Conservation (phyloP, 2,888 invertebrate species). For the Cartodere bifasciata region DNA sequence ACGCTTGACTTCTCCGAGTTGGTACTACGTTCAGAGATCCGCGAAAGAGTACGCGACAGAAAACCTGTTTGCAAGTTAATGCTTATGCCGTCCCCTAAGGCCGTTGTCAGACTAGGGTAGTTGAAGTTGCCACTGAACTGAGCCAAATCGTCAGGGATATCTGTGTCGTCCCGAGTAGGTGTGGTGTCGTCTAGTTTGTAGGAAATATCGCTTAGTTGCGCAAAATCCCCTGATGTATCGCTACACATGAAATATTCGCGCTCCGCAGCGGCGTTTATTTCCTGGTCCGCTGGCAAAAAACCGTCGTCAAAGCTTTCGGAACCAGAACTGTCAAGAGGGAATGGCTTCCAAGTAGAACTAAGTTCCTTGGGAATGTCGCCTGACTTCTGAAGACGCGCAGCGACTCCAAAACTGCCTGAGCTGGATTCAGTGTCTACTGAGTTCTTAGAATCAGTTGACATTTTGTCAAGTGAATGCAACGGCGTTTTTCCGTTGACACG, state of each 20-base stretch:
- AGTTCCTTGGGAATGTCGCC: slow-evolving; percentile 52
- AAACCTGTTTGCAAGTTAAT: slow-evolving; percentile 40
- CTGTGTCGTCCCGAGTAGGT: slow-evolving; percentile 48
- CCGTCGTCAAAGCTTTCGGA: slow-evolving; percentile 79
- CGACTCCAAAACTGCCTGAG: slow-evolving; percentile 60
- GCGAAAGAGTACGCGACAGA: slow-evolving; percentile 63
- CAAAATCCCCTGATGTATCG: slow-evolving; percentile 29
- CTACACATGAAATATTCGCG: slow-evolving; percentile 33
- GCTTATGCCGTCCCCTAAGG: slow-evolving; percentile 30
- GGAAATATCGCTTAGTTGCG: slow-evolving; percentile 26
- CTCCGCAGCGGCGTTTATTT: slow-evolving; percentile 32
- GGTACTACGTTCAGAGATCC: slow-evolving; percentile 80
- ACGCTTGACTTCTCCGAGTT: slow-evolving; percentile 80
- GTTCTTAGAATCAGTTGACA: slow-evolving; percentile 53
- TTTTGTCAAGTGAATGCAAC: slow-evolving; percentile 28
- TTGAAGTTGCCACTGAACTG: slow-evolving; percentile 61
- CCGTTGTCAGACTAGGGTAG: slow-evolving; percentile 49
- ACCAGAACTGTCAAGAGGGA: slow-evolving; percentile 73
- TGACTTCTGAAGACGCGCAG: slow-evolving; percentile 42
- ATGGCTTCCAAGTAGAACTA: slow-evolving; percentile 71
- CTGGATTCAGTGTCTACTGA: slow-evolving; percentile 66
- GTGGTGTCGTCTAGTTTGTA: slow-evolving; percentile 37
- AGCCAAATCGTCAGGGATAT: slow-evolving; percentile 62
- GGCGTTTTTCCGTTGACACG: slow-evolving; percentile 25
- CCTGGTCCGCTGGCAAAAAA: slow-evolving; percentile 64